These are phyloP conservation scores for Tautogolabrus adspersus DNA, from an alignment of 2,113 vertebrate species.

Conservation along the genomic window DNA sequence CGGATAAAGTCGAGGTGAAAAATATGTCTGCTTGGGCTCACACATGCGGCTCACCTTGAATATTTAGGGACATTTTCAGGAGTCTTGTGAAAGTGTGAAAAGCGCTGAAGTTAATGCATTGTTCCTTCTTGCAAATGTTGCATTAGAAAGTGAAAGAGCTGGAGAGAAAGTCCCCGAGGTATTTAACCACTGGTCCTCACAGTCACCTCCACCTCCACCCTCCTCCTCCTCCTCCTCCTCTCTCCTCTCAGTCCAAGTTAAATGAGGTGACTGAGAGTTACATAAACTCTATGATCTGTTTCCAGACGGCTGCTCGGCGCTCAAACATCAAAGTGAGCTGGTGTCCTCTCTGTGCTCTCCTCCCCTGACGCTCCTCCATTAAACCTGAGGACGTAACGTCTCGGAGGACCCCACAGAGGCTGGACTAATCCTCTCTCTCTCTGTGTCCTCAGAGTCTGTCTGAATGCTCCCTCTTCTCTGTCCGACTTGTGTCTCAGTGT, in stretches of 20 bases:
- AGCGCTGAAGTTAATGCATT: no score
- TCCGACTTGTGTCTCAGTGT: neutral
- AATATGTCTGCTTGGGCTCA: no score
- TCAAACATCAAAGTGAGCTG: slow-evolving; percentile 26
- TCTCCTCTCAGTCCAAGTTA: slow-evolving; percentile 17
- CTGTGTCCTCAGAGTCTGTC: neutral
- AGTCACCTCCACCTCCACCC: neutral
- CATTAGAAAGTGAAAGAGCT: no score
- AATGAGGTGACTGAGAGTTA: slow-evolving; percentile 33
- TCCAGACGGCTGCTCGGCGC: slow-evolving; percentile 21
- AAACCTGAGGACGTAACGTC: slow-evolving; percentile 24
- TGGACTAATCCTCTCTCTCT: slow-evolving; percentile 20
- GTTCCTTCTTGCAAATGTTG: no score
- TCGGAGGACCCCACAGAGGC: slow-evolving; percentile 17
- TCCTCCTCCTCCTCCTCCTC: neutral
- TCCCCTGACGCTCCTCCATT: slow-evolving; percentile 30
- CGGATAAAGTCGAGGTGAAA: no score
- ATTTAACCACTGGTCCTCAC: neutral
- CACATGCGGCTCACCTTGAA: no score
- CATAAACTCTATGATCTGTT: slow-evolving; percentile 21
- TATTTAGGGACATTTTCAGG: no score
- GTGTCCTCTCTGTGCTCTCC: slow-evolving; percentile 12
- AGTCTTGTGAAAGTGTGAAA: no score
- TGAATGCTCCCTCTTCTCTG: neutral
- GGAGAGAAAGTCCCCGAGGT: no score